Base-by-base conservation (phyloP, 1,140 invertebrate species). In the Neotoxoptera formosana region DNA sequence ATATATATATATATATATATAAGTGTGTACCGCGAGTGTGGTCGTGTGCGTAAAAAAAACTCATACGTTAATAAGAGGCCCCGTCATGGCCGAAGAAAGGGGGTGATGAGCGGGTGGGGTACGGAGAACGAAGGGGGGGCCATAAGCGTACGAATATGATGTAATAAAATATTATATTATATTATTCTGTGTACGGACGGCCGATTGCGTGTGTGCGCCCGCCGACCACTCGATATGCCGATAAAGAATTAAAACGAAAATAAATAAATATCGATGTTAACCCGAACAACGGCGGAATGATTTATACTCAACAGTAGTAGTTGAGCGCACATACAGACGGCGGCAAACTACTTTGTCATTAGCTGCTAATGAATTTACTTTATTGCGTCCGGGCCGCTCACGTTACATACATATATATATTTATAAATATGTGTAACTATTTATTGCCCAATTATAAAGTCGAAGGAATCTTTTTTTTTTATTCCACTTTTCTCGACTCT, bases 281-380 rank as follows among this genome's bases (percentile, higher is more conserved):
- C 41, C 89, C 47, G 90, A 51, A 91, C 60, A 30, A 76, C 41
- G 91, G 90, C 84, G 87, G 45, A 89, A 93, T 93, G 91, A 93
- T 93, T 93, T 93, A 93, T 93, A 56, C 17, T 17, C 36, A 84
- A 84, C 81, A 45, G 91, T 83, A 86, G 91, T 84, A 34, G 36
- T 91, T 93, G 81, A 53, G 25, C 84, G 67, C 51, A 41, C 48
- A 30, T 6, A 45, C 36, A 36, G 89, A 30, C 67, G 91, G 91
- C 91, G 91, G 91, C 91, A 93, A 93, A 93, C 91, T 93, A 93
- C 91, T 93, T 93, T 93, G 91, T 93, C 91, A 93, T 93, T 93
- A 93, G 91, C 48, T 93, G 91, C 91, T 93, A 93, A 93, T 93
- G 91, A 93, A 93, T 93, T 93, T 93, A 93, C 91, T 93, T 93